Base-by-base conservation (phyloP, 2,888 invertebrate genomes). In the Stenolophus ochropezus region DNA sequence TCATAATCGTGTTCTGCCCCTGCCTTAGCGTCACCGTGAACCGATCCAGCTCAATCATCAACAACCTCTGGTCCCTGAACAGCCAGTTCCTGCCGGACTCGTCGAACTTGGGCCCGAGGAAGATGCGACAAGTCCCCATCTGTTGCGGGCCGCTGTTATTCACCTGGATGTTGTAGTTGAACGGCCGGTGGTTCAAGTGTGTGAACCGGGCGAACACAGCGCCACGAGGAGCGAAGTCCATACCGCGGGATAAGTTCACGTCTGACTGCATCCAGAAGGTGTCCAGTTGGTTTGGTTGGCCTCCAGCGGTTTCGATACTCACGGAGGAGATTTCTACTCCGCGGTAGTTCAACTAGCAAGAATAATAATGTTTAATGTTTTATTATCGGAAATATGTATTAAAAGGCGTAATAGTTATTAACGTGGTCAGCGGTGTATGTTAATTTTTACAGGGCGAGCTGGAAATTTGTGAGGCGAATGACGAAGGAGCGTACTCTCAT, bases 221-320 rank as follows among this genome's bases (percentile, higher is more conserved):
- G 65, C 96, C 96, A 0, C 95, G 91, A 0, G 95, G 95, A 5
- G 93, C 91, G 89, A 96, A 96, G 90, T 96, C 96, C 87, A 97
- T 91, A 0, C 97, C 97, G 0, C 95, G 91, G 0, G 94, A 93
- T 49, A 97, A 88, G 86, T 96, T 94, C 83, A 96, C 91, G 74
- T 94, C 94, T 81, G 94, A 94, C 88, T 94, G 93, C 90, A 94
- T 94, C 96, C 96, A 97, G 89, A 93, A 94, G 0, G 96, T 96
- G 82, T 89, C 89, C 49, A 96, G 84, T 0, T 88, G 88, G 89
- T 96, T 94, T 0, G 89, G 85, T n/a, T 87, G 85, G 0, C 92
- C 91, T 0, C 91, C 91, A 11, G 89, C 85, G 0, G 91, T 89
- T 53, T 90, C 88, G 5, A 95, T 86, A 83, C 91, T 88, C 0